Conservation (phyloP, 2,797 vertebrate genomes). For the Falco novaeseelandiae region DNA sequence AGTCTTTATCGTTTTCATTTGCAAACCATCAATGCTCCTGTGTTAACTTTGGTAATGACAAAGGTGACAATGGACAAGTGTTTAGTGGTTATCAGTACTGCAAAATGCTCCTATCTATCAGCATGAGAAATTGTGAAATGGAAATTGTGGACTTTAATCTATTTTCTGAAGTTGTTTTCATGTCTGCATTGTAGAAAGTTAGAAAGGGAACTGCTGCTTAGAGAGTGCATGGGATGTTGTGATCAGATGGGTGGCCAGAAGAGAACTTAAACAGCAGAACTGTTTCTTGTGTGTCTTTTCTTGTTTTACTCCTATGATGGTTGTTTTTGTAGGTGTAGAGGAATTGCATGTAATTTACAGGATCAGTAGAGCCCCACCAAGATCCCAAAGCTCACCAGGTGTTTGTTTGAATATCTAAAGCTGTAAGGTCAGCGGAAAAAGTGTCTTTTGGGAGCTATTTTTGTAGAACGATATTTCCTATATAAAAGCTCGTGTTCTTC, state of each 20-base stretch:
- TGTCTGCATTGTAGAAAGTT: not conserved
- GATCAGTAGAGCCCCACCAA: not conserved
- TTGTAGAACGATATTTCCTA: not conserved
- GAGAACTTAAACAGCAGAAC: not conserved
- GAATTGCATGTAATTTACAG: not conserved
- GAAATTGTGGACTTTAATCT: not conserved
- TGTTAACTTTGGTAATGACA: not conserved
- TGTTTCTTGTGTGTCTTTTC: not conserved
- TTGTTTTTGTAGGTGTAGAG: not conserved
- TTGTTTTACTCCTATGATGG: not conserved
- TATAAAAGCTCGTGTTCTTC: not conserved
- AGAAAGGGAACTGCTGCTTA: not conserved
- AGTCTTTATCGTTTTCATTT: not conserved
- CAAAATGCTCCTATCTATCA: not conserved
- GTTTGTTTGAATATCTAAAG: not conserved
- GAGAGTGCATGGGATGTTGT: not conserved
- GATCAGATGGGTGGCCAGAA: not conserved
- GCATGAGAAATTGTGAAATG: not conserved
- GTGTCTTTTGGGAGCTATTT: not conserved
- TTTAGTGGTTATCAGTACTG: not conserved
- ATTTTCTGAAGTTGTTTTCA: not conserved
- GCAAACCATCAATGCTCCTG: accelerated
- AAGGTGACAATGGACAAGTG: not conserved
- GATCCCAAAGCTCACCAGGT: not conserved
- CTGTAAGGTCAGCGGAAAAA: not conserved